phyloP scores from a whole-genome alignment of 2,888 invertebrate genomes.

The Platycheirus rosarum region DNA sequence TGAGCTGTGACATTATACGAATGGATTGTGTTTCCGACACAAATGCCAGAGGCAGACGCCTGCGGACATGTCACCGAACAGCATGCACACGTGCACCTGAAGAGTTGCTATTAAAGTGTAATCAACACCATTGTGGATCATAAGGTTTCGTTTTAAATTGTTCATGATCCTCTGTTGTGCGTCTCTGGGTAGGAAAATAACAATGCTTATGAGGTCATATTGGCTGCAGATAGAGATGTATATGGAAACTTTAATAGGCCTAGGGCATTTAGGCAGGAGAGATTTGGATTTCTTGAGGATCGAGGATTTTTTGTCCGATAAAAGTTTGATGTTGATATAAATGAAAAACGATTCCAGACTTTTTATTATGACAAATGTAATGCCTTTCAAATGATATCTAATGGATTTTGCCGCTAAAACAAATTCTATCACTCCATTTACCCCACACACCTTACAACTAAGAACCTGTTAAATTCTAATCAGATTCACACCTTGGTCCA shows the following conservation, averaged over 20 bases:
- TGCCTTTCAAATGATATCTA: too few relatives aligned
- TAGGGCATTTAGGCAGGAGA: background rate
- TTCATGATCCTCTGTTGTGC: conserved; percentile 1
- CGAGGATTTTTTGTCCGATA: too few relatives aligned
- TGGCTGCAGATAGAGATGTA: conserved; percentile 14
- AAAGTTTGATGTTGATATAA: too few relatives aligned
- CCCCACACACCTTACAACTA: background rate
- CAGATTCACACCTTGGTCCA: background rate
- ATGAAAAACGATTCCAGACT: too few relatives aligned
- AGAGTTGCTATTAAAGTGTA: conserved; percentile 38
- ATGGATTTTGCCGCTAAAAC: too few relatives aligned
- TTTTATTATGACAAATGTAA: too few relatives aligned
- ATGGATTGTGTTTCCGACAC: conserved; percentile 9
- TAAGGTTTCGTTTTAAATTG: conserved; percentile 6
- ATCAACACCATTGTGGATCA: conserved; percentile 26
- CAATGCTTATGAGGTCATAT: conserved; percentile 2
- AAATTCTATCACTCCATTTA: too few relatives aligned
- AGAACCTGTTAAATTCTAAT: background rate
- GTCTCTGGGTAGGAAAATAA: background rate
- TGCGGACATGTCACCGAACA: conserved; percentile 34
- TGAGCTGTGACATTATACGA: background rate
- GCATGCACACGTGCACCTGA: conserved; percentile 28
- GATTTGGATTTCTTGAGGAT: background rate
- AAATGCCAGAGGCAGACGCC: conserved; percentile 13
- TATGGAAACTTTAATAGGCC: background rate